Evolutionary conservation across 2,888 invertebrate genomes (phyloP).

Genomic region (Lepas anatifera): DNA sequence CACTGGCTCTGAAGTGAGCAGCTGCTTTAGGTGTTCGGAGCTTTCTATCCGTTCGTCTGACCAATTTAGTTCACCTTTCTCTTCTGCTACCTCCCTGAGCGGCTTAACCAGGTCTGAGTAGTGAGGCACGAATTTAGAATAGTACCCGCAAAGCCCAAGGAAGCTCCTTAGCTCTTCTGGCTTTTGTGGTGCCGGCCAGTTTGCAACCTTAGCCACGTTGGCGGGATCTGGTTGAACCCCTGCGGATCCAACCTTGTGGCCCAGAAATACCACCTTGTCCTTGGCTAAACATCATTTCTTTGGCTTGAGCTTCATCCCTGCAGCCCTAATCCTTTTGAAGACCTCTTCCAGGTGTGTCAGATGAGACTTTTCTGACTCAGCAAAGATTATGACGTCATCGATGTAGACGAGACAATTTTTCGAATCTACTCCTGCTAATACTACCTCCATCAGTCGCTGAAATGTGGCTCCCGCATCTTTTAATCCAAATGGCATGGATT

Average conservation of each 20-base stretch:
- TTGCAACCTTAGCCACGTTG: background rate
- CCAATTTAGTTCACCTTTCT: background rate
- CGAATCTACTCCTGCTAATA: background rate
- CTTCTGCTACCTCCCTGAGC: background rate
- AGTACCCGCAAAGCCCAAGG: background rate
- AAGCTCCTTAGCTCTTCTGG: background rate
- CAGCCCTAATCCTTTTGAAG: background rate
- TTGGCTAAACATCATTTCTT: background rate
- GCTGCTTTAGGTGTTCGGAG: background rate
- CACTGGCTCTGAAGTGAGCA: background rate
- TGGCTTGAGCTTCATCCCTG: background rate
- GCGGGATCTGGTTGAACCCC: background rate
- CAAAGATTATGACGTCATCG: background rate
- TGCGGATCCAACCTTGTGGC: background rate
- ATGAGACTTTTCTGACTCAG: background rate
- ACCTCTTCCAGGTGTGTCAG: background rate
- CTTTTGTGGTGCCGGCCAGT: background rate
- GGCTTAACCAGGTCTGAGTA: background rate
- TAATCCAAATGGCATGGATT: background rate
- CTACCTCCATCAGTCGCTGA: background rate
- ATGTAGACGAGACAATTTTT: background rate
- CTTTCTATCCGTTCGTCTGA: background rate
- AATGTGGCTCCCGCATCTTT: background rate
- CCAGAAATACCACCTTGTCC: background rate
- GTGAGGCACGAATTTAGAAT: background rate